A percentile compares a stretch with the other conserved stretches of the same genome.
These are phyloP conservation scores for Setophaga kirtlandii DNA, from an alignment of 2,113 vertebrate genomes.

Conservation along the genomic window DNA sequence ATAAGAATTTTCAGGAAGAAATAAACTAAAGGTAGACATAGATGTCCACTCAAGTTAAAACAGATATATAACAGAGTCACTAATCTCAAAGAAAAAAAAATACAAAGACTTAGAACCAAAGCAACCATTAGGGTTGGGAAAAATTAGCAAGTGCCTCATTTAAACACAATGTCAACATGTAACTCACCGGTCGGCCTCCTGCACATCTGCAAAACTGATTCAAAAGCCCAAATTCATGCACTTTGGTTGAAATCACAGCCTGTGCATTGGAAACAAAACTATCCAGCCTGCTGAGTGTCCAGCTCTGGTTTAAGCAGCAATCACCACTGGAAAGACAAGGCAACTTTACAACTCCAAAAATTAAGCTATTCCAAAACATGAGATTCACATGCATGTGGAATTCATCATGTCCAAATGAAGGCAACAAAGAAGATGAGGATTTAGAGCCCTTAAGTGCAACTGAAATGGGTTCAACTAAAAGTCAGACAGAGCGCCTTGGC, in stretches of 20 bases:
- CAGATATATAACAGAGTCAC: background rate
- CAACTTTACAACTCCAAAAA: background rate
- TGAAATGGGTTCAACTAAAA: background rate
- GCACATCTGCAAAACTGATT: background rate
- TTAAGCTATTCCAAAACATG: background rate
- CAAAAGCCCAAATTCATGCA: background rate
- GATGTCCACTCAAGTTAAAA: background rate
- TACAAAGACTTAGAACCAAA: background rate
- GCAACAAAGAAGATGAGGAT: background rate
- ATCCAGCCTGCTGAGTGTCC: background rate
- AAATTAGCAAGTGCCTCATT: background rate
- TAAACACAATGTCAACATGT: background rate
- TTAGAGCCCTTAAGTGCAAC: background rate
- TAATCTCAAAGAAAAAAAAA: background rate
- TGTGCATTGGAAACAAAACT: background rate
- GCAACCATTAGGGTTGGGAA: background rate
- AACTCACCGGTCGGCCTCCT: background rate
- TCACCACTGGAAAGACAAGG: background rate
- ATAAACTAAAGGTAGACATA: background rate
- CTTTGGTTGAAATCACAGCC: background rate
- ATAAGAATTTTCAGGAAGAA: background rate
- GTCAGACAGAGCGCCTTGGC: background rate
- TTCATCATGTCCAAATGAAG: background rate
- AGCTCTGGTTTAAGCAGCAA: background rate
- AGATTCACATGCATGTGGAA: background rate